These are phyloP conservation scores for Pristionchus entomophagus DNA, from an alignment of 2,888 invertebrate genomes.

Conservation along the genomic window DNA sequence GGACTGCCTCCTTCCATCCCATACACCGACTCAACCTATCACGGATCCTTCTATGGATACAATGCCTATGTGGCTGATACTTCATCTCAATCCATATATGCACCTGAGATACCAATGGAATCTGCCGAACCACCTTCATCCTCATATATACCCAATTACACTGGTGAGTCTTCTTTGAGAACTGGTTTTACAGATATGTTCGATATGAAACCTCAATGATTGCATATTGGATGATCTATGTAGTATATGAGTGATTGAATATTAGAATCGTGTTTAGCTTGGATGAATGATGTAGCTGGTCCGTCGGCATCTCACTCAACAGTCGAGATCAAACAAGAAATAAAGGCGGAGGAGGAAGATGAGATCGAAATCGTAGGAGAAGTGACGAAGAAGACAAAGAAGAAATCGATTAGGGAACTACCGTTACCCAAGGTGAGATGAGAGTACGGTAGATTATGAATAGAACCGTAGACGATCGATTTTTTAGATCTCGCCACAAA, in stretches of 20 bases:
- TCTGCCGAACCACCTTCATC: neutral
- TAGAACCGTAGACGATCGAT: neutral
- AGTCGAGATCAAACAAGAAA: constrained; percentile 8
- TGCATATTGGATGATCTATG: neutral
- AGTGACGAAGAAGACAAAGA: neutral
- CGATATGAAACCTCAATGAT: neutral
- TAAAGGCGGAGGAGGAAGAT: neutral
- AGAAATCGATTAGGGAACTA: constrained; percentile 43
- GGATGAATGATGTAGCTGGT: neutral
- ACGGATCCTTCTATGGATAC: constrained; percentile 47
- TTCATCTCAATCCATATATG: constrained; percentile 23
- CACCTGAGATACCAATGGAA: constrained; percentile 36
- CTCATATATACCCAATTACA: neutral
- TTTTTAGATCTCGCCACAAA: constrained; percentile 23
- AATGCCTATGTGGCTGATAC: constrained; percentile 43
- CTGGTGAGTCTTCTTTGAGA: neutral
- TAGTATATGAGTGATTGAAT: neutral
- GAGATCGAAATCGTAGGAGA: constrained; percentile 11
- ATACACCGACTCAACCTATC: constrained; percentile 9
- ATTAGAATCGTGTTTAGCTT: neutral
- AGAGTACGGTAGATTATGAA: neutral
- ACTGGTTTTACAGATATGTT: neutral
- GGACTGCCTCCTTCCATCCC: constrained; percentile 10
- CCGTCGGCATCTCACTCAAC: neutral
- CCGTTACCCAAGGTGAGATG: constrained; percentile 36